Evolutionary conservation across 2,888 invertebrate genomes (phyloP).

Genomic region (Chrysodeixis includens): DNA sequence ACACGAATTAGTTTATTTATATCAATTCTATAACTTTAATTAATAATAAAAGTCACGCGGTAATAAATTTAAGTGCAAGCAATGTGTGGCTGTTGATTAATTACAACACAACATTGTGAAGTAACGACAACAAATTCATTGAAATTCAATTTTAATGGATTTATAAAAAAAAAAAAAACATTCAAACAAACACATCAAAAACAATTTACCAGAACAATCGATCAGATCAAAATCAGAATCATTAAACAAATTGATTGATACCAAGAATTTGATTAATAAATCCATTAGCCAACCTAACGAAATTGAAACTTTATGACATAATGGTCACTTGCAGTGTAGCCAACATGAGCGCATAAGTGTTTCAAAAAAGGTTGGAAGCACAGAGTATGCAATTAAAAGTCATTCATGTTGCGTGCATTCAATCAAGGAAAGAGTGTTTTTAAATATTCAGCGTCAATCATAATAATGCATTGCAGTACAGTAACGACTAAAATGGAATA

Average conservation of each 20-base stretch:
- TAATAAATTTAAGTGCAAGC: no score
- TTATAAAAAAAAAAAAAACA: neutral
- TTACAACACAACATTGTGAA: no score
- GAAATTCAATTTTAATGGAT: no score
- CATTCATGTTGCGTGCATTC: conserved; percentile 63
- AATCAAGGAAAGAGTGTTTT: conserved; percentile 60
- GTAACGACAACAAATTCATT: no score
- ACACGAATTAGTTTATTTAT: no score
- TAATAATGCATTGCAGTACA: conserved; percentile 27
- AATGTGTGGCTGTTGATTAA: no score
- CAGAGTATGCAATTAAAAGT: conserved; percentile 54
- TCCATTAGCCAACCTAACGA: conserved; percentile 42
- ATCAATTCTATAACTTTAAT: no score
- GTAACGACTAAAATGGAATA: neutral
- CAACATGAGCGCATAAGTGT: conserved; percentile 35
- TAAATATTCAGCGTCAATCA: conserved; percentile 55
- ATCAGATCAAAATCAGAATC: conserved; percentile 25
- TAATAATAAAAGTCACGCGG: no score
- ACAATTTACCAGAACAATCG: conserved; percentile 8
- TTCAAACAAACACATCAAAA: conserved; percentile 5
- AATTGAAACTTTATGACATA: conserved; percentile 50
- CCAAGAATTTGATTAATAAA: conserved; percentile 37
- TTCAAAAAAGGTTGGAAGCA: conserved; percentile 27
- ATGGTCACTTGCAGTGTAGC: conserved; percentile 41
- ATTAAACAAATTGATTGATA: conserved; percentile 43